Percentiles rank a stretch among this genome's conserved stretches.
phyloP scores from a whole-genome alignment of 2,888 invertebrate species.

The Nycteola revayana region DNA sequence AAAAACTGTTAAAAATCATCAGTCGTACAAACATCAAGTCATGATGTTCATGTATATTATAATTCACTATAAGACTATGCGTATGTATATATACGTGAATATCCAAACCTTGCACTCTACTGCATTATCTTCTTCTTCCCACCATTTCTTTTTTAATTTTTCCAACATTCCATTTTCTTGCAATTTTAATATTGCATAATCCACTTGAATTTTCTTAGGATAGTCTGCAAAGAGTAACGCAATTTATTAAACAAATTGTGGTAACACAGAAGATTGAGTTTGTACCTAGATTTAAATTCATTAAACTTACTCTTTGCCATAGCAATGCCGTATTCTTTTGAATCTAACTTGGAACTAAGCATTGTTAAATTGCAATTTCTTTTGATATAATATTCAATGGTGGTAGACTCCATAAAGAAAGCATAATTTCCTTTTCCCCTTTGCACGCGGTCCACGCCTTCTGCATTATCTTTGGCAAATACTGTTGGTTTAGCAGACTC shows the following conservation, averaged over 20 bases:
- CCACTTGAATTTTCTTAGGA: conserved; percentile 87
- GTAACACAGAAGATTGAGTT: neutral
- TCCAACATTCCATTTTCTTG: conserved; percentile 92
- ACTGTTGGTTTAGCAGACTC: conserved; percentile 89
- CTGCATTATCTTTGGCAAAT: conserved; percentile 89
- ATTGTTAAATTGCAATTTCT: conserved; percentile 90
- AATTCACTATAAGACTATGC: too few species aligned
- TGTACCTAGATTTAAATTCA: neutral
- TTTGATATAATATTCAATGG: conserved; percentile 94
- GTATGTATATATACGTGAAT: too few species aligned
- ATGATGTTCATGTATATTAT: too few species aligned
- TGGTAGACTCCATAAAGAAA: conserved; percentile 97
- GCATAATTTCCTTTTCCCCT: conserved; percentile 91
- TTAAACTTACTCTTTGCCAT: conserved; percentile 87
- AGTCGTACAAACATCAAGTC: too few species aligned
- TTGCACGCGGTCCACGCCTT: conserved; percentile 91
- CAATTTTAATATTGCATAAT: conserved; percentile 91
- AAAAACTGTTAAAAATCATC: too few species aligned
- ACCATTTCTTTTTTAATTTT: conserved; percentile 93
- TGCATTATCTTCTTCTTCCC: conserved; percentile 86
- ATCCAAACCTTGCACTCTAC: conserved; percentile 49
- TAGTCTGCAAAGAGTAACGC: conserved; percentile 80
- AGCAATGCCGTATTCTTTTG: conserved; percentile 91
- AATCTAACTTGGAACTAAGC: conserved; percentile 91
- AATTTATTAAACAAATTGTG: conserved; percentile 1